A percentile compares a stretch with the other conserved stretches of the same genome.
phyloP scores from a whole-genome alignment of 2,113 vertebrate genomes.

The Phycodurus eques region DNA sequence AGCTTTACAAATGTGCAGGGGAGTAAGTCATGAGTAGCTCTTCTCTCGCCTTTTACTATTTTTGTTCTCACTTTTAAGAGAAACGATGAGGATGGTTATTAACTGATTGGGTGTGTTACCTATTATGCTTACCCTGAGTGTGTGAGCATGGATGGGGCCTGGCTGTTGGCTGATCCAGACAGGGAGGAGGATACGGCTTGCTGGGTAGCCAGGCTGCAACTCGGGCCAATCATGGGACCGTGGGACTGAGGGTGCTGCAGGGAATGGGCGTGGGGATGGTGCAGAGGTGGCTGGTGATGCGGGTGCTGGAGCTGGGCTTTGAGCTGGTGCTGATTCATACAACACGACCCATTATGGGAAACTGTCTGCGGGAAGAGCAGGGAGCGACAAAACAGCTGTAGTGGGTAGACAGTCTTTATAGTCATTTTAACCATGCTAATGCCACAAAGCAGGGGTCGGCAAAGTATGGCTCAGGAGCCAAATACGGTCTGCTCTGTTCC shows the following conservation, averaged over 20 bases:
- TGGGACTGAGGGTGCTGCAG: conserved; percentile 59
- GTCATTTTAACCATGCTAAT: neutral
- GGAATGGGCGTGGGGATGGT: conserved; percentile 81
- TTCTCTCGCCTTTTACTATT: neutral
- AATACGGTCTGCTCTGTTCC: neutral
- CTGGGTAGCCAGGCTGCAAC: conserved; percentile 86
- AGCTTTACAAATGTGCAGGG: neutral
- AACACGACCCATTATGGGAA: conserved; percentile 77
- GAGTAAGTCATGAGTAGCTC: neutral
- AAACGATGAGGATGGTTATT: neutral
- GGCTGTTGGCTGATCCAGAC: conserved; percentile 87
- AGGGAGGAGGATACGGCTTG: conserved; percentile 86
- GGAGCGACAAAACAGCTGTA: conserved; percentile 47
- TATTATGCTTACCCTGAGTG: conserved; percentile 84
- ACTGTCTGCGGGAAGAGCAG: conserved; percentile 78
- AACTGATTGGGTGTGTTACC: neutral
- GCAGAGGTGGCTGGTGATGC: conserved; percentile 51
- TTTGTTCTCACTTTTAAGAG: neutral
- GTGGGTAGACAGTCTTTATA: neutral
- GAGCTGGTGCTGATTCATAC: conserved; percentile 76
- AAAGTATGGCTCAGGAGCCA: neutral
- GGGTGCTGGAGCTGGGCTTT: conserved; percentile 62
- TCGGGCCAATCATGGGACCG: conserved; percentile 59
- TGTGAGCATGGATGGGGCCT: conserved; percentile 86
- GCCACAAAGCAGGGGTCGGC: neutral